Percentiles rank a stretch among this genome's conserved stretches.
phyloP scores from a whole-genome alignment of 2,797 vertebrate genomes.

The Eulemur albifrons region DNA sequence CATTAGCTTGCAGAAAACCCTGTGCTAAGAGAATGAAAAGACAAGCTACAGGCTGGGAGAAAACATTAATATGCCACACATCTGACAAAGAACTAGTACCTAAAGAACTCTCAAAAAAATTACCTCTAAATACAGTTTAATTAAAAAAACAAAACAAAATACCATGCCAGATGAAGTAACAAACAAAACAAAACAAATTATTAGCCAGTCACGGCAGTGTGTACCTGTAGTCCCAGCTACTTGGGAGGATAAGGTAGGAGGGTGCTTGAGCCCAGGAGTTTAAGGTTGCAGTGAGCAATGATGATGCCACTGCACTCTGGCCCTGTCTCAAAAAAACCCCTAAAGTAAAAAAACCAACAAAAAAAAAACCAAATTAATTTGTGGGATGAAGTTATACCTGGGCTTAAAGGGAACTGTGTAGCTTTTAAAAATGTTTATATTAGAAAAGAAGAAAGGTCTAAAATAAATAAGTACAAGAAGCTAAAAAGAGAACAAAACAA shows the following conservation, averaged over 20 bases:
- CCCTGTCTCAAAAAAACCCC: too few species aligned
- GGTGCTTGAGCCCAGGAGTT: background rate
- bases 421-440: background rate
- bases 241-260: background rate
- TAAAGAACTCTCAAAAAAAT: background rate
- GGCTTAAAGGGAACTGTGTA: background rate
- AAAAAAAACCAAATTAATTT: background rate
- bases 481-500: background rate
- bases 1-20: background rate
- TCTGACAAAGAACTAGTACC: background rate
- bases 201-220: background rate
- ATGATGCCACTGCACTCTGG: too few species aligned
- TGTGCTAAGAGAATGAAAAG: background rate
- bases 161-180: background rate
- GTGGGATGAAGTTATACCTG: background rate
- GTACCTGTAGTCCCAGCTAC: background rate
- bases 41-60: background rate
- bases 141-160: background rate
- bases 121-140: background rate
- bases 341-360: background rate
- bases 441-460: background rate
- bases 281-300: background rate
- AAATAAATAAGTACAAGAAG: background rate
- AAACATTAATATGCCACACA: background rate
- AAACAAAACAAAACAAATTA: background rate